phyloP scores from a whole-genome alignment of 2,888 invertebrate genomes.

The Cerastis rubricosa region DNA sequence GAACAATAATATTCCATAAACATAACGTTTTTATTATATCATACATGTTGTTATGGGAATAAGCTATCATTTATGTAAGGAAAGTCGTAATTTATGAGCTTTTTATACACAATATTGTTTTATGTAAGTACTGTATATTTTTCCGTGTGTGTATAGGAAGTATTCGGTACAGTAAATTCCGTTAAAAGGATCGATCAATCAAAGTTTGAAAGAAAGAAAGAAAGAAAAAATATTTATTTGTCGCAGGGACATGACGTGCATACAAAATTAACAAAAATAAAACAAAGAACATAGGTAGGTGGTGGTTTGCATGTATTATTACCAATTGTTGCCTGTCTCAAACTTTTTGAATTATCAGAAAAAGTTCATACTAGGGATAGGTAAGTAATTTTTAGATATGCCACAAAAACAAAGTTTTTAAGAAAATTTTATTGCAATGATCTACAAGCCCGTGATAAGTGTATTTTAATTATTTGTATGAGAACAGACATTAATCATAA shows the following conservation, averaged over 20 bases:
- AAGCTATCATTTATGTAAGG: conserved; percentile 52
- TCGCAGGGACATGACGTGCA: too few species aligned
- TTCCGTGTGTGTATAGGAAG: background rate
- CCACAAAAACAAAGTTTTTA: background rate
- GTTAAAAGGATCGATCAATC: conserved; percentile 30
- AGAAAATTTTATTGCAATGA: background rate
- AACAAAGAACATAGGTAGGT: too few species aligned
- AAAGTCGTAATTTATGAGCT: conserved; percentile 31
- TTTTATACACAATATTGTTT: conserved; percentile 37
- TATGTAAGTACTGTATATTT: conserved; percentile 18
- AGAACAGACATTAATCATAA: too few species aligned
- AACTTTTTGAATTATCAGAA: conserved; percentile 5
- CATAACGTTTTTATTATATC: conserved; percentile 67
- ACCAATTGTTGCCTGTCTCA: conserved; percentile 10
- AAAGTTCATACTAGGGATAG: too few species aligned
- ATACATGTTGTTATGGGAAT: conserved; percentile 55
- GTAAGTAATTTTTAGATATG: background rate
- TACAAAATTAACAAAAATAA: too few species aligned
- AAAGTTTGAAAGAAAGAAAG: too few species aligned
- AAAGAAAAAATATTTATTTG: too few species aligned
- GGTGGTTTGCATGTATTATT: too few species aligned
- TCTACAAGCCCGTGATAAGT: background rate
- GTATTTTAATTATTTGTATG: background rate
- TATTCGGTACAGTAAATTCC: background rate
- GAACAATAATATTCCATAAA: conserved; percentile 70